Base-by-base conservation (phyloP, 1,140 invertebrate genomes). In the Pissodes strobi region DNA sequence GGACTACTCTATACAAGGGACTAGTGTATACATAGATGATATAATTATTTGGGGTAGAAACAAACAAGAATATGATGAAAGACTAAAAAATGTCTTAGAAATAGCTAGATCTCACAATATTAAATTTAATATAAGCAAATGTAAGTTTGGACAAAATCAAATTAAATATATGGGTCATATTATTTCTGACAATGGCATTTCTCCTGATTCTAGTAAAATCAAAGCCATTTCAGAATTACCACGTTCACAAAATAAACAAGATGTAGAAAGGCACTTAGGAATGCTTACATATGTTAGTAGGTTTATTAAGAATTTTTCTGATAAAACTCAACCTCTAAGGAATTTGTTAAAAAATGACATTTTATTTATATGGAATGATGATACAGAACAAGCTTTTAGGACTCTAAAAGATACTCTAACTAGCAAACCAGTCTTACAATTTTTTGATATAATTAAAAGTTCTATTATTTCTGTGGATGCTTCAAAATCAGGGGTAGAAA, bases 211-310 rank as follows among this genome's bases (percentile, higher is more conserved):
- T 8, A 22, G 60, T 17, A 69, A 73, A 60, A 64, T 73, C 30
- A 46, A 67, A 55, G 68, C 74, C 23, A 75, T 76, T 12, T 46
- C 30, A 43, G 38, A 71, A 45, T 69, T 77, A 43, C 51, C n/a
- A 52, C 13, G n/a, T 17, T 75, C 78, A 19, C 62, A 64, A 58
- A 74, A 69, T 59, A 73, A 72, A 37, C 60, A 71, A 53, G 70
- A 75, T 43, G 15, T 80, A 19, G 49, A 74, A 62, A 69, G 70
- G 55, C 73, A 80, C 30, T 60, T 82, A 22, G 79, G 74, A 13
- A 72, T 82, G 51, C 58, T 79, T 0, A 80, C 67, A n/a, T 80
- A 81, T 63, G 46, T 80, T 13, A 43, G 56, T 12, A 78, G 71
- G 64, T 80, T 74, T 67, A 71, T 80, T 53, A 56, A 64, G 17